These are phyloP conservation scores for Drosophila mercatorum DNA, from an alignment of 2,888 invertebrate genomes.

Conservation along the genomic window DNA sequence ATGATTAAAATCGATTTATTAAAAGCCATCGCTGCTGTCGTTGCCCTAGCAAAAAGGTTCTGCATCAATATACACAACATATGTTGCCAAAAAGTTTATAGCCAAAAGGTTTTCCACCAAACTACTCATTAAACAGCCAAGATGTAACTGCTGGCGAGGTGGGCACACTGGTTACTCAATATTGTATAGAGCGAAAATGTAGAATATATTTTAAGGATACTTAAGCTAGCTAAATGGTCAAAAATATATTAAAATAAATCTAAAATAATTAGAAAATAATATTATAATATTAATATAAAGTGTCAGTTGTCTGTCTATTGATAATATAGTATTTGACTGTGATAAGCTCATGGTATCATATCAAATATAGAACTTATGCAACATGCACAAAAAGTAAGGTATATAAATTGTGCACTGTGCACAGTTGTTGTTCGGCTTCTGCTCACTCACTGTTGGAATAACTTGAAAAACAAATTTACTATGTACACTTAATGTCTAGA, in stretches of 20 bases:
- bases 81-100: constrained; percentile 67
- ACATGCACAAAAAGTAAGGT: no score
- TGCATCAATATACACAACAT: constrained; percentile 44
- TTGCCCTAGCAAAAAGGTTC: constrained; percentile 36
- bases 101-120: constrained; percentile 23
- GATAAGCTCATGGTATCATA: no score
- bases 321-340: no score
- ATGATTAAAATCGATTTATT: constrained; percentile 84
- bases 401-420: constrained; percentile 42
- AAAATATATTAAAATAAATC: no score
- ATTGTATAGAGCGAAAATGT: not conserved
- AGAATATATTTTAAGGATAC: not conserved
- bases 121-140: constrained; percentile 25
- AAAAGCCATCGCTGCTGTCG: constrained; percentile 67
- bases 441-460: constrained; percentile 31
- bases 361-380: no score
- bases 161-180: constrained; percentile 38
- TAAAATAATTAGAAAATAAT: no score
- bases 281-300: no score
- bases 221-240: not conserved
- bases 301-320: no score
- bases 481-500: constrained; percentile 84
- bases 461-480: constrained; percentile 75
- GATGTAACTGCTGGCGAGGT: constrained; percentile 29
- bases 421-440: constrained; percentile 40